These are phyloP conservation scores for Sturmia bella DNA, from an alignment of 2,888 invertebrate species.

Conservation along the genomic window DNA sequence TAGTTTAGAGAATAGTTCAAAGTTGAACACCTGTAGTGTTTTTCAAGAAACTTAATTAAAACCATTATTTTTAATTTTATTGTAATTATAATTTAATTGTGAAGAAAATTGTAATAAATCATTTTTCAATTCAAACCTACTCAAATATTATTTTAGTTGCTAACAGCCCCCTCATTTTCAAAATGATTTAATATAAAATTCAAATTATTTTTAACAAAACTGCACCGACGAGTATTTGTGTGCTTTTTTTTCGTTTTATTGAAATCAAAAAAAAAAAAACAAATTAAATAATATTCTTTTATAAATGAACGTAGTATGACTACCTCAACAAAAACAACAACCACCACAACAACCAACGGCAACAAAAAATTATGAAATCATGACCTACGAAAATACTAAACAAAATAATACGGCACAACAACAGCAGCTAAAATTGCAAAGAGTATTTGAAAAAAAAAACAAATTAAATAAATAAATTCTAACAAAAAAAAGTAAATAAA, in stretches of 20 bases:
- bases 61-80: slow-evolving; percentile 1
- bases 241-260: background rate
- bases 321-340: slow-evolving; percentile 49
- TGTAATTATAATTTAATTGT: slow-evolving; percentile 46
- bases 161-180: slow-evolving; percentile 51
- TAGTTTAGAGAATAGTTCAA: slow-evolving; percentile 6
- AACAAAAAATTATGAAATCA: slow-evolving; percentile 53
- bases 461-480: slow-evolving; percentile 25
- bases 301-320: slow-evolving; percentile 52
- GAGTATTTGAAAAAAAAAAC: slow-evolving; percentile 24
- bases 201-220: slow-evolving; percentile 19
- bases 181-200: slow-evolving; percentile 38
- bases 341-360: background rate
- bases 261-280: slow-evolving; percentile 2
- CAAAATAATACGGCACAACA: slow-evolving; percentile 25
- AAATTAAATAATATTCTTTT: slow-evolving; percentile 10
- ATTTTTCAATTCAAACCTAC: slow-evolving; percentile 26
- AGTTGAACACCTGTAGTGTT: slow-evolving; percentile 20
- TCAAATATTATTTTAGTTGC: slow-evolving; percentile 26
- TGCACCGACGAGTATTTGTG: background rate
- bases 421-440: slow-evolving; percentile 33
- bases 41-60: background rate
- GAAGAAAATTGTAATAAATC: slow-evolving; percentile 18
- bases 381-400: slow-evolving; percentile 64
- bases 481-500: slow-evolving; percentile 19